These are phyloP conservation scores for Polymixis flavicincta DNA, from an alignment of 2,888 invertebrate species.

Conservation along the genomic window DNA sequence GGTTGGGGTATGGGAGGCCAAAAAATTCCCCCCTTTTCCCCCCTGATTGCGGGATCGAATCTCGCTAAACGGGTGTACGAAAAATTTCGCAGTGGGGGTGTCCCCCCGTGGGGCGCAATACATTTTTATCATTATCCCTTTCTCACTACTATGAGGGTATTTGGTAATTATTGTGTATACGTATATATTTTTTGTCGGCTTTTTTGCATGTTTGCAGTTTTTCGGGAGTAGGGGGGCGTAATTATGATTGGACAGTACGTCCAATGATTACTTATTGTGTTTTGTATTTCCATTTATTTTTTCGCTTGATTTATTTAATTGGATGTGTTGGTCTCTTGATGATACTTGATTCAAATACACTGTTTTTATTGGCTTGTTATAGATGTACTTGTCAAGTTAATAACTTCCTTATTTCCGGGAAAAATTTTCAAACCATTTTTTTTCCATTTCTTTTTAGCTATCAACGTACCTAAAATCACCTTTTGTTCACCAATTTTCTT, in stretches of 20 bases:
- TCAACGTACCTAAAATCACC: background rate
- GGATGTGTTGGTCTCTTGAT: constrained; percentile 14
- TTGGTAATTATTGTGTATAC: constrained; percentile 87
- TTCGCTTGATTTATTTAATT: constrained; percentile 51
- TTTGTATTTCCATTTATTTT: constrained; percentile 48
- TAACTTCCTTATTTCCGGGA: background rate
- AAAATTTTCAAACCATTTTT: background rate
- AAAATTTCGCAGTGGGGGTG: constrained; percentile 82
- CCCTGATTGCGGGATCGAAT: constrained; percentile 90
- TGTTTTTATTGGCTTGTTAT: background rate
- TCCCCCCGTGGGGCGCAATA: constrained; percentile 80
- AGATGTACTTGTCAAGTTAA: background rate
- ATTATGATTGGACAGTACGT: constrained; percentile 63
- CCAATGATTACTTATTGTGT: constrained; percentile 60
- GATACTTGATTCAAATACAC: background rate
- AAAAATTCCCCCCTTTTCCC: constrained; percentile 82
- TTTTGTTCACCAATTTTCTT: no score
- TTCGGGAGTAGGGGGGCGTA: constrained; percentile 56
- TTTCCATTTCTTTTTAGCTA: background rate
- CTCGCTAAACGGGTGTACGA: constrained; percentile 87
- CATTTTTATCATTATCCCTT: constrained; percentile 89
- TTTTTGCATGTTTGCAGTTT: constrained; percentile 66
- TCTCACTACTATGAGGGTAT: constrained; percentile 86
- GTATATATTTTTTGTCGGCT: constrained; percentile 69
- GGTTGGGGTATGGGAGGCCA: constrained; percentile 76